phyloP scores from a whole-genome alignment of 2,113 vertebrate species.

The Riparia riparia region DNA sequence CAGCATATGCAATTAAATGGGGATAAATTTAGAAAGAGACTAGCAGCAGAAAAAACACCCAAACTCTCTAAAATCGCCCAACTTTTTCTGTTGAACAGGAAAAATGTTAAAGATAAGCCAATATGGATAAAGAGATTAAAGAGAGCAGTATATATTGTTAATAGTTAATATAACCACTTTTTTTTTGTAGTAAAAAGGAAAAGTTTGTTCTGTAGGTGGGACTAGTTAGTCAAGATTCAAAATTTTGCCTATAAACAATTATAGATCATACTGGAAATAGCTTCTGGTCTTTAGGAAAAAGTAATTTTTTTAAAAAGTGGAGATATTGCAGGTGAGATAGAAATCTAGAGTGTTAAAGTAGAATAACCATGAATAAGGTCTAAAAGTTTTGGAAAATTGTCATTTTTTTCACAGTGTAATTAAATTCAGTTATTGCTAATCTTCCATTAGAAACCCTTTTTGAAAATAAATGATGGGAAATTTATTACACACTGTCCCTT shows the following conservation, averaged over 20 bases:
- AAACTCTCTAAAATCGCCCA: not conserved
- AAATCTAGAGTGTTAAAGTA: not conserved
- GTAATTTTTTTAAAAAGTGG: not conserved
- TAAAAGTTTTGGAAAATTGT: not conserved
- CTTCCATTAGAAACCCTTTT: not conserved
- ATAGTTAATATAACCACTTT: rapidly evolving
- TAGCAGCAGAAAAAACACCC: rapidly evolving
- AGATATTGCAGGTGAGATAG: not conserved
- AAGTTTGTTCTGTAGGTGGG: not conserved
- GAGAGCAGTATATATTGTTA: not conserved
- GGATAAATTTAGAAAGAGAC: not conserved
- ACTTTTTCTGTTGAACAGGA: not conserved
- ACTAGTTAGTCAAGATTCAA: not conserved
- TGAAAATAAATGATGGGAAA: not conserved
- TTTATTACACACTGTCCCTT: not conserved
- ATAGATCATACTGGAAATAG: not conserved
- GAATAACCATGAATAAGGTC: not conserved
- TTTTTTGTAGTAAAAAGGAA: not conserved
- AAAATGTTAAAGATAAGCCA: not conserved
- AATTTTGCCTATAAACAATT: not conserved
- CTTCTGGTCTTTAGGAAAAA: not conserved
- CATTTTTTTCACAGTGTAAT: not conserved
- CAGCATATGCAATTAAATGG: not conserved
- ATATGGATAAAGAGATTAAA: not conserved
- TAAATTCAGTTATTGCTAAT: not conserved